Conservation (phyloP, 2,113 vertebrate genomes). For the Vicugna pacos region DNA sequence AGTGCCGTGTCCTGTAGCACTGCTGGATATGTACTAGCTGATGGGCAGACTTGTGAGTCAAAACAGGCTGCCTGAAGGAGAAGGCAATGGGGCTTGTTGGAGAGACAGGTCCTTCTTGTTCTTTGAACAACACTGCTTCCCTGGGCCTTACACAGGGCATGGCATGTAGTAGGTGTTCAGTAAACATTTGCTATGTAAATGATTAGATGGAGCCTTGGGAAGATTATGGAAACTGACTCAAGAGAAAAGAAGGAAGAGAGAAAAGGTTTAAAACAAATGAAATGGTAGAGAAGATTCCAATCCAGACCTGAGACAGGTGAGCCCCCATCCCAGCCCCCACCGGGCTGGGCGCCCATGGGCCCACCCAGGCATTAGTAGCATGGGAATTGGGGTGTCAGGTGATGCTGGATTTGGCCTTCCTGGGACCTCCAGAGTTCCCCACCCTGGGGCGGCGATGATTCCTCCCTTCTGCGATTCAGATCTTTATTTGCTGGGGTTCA, state of each 20-base stretch:
- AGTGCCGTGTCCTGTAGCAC: background rate
- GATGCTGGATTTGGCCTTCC: background rate
- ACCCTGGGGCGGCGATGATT: background rate
- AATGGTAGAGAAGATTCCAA: background rate
- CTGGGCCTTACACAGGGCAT: background rate
- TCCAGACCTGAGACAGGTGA: background rate
- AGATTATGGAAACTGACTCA: background rate
- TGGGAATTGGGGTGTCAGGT: background rate
- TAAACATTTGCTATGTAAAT: background rate
- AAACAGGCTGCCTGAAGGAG: background rate
- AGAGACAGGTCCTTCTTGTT: background rate
- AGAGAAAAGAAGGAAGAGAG: background rate
- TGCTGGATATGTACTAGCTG: background rate
- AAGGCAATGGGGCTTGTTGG: background rate
- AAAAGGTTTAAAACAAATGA: background rate
- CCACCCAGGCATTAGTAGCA: background rate
- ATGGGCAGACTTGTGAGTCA: background rate
- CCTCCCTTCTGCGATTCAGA: slow-evolving; percentile 33
- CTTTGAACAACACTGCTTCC: background rate
- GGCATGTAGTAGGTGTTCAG: background rate
- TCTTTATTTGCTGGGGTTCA: slow-evolving; percentile 65
- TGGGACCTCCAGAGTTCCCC: slow-evolving; percentile 25
- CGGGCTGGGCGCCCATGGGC: background rate
- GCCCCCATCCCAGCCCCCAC: background rate
- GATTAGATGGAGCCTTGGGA: background rate